Percentiles rank a stretch among this genome's conserved stretches.
phyloP scores from a whole-genome alignment of 2,797 vertebrate genomes.

The Philypnodon macrostomus region DNA sequence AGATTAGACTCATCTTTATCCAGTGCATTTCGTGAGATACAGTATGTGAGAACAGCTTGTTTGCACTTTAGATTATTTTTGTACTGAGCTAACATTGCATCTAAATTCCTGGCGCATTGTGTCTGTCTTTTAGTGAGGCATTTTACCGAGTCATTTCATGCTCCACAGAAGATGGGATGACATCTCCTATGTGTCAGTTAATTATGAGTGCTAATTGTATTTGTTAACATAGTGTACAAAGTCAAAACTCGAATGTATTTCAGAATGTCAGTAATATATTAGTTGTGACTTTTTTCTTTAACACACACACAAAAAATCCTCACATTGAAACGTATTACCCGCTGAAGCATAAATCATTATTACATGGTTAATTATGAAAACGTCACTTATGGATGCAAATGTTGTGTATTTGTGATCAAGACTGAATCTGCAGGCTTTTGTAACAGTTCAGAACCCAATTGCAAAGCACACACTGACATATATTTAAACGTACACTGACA shows the following conservation, averaged over 20 bases:
- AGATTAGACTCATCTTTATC: constrained; percentile 26
- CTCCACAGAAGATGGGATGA: background rate
- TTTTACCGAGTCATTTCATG: background rate
- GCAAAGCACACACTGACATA: no score
- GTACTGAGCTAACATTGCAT: background rate
- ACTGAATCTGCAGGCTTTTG: no score
- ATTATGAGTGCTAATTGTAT: background rate
- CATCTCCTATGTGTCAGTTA: constrained; percentile 16
- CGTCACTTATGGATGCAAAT: background rate
- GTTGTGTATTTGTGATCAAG: no score
- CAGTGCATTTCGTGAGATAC: background rate
- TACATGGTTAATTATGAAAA: constrained; percentile 1
- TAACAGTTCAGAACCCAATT: no score
- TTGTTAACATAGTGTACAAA: constrained; percentile 13
- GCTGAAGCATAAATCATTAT: constrained; percentile 1
- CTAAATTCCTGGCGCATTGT: background rate
- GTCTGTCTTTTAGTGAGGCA: background rate
- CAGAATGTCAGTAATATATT: background rate
- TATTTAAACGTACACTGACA: no score
- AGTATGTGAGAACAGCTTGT: background rate
- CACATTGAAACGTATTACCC: background rate
- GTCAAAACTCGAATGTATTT: constrained; percentile 10
- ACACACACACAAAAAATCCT: background rate
- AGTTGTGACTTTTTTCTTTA: background rate
- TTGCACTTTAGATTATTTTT: background rate